Conservation (phyloP, 2,797 vertebrate genomes). For the Dallia pectoralis region DNA sequence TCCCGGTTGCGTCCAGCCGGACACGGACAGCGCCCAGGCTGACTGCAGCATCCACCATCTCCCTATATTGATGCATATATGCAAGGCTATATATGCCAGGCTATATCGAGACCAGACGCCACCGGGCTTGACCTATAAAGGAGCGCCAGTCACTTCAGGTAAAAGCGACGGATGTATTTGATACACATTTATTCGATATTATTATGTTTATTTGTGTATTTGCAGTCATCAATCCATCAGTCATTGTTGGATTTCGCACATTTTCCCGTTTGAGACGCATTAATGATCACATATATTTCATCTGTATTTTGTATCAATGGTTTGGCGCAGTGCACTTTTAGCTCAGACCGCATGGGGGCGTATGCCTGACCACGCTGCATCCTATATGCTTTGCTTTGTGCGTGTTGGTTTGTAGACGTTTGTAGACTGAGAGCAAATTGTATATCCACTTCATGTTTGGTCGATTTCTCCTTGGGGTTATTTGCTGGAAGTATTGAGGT, state of each 20-base stretch:
- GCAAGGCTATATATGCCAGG: too few species aligned
- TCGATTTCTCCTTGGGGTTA: background rate
- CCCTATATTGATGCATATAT: background rate
- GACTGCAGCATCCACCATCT: background rate
- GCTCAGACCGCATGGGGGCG: slow-evolving; percentile 60
- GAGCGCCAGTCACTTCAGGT: background rate
- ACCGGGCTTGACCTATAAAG: background rate
- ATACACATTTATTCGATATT: background rate
- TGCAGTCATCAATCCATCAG: background rate
- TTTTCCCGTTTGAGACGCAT: background rate
- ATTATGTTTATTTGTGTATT: background rate
- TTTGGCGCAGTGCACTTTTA: slow-evolving; percentile 53
- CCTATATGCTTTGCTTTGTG: background rate
- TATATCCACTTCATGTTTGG: background rate
- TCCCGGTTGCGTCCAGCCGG: background rate
- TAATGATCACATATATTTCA: background rate
- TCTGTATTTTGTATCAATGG: background rate
- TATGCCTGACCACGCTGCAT: slow-evolving; percentile 38
- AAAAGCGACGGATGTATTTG: background rate
- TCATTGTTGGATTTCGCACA: background rate
- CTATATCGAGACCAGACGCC: background rate
- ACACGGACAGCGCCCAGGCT: background rate
- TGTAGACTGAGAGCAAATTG: background rate
- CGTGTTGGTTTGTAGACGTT: background rate
- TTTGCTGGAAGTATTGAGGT: background rate